These are phyloP conservation scores for Tromatobia lineatoria DNA, from an alignment of 2,888 invertebrate genomes.

Conservation along the genomic window DNA sequence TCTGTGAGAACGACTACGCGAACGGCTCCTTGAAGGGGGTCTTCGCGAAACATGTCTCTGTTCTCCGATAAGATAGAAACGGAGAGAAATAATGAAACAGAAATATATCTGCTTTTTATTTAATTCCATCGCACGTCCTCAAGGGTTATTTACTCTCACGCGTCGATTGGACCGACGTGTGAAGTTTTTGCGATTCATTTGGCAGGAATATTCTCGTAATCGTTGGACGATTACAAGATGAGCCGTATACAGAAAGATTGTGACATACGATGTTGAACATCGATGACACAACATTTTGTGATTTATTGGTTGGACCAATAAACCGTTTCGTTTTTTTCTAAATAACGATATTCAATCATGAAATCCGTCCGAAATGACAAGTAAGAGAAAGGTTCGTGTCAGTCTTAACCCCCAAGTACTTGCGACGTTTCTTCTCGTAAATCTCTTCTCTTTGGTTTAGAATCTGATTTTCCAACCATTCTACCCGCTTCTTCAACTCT, in stretches of 20 bases:
- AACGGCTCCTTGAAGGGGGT: conserved; percentile 21
- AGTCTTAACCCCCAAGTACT: too few relatives aligned
- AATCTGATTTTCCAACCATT: too few relatives aligned
- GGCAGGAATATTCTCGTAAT: neutral
- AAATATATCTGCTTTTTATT: neutral
- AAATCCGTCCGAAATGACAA: too few relatives aligned
- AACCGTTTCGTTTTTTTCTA: too few relatives aligned
- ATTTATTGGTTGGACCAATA: conserved; percentile 59
- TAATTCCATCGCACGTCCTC: neutral
- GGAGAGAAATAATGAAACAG: neutral
- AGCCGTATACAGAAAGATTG: conserved; percentile 9
- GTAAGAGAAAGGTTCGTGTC: too few relatives aligned
- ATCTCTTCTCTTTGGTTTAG: too few relatives aligned
- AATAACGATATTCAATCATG: too few relatives aligned
- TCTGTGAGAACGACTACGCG: conserved; percentile 24
- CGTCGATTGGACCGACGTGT: conserved; percentile 14
- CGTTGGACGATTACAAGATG: conserved; percentile 40
- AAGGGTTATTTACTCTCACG: neutral
- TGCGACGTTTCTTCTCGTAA: too few relatives aligned
- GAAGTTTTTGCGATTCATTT: neutral
- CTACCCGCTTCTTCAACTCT: too few relatives aligned
- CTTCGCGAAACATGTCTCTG: conserved; percentile 9
- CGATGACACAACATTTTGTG: conserved; percentile 39
- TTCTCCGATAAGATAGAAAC: conserved; percentile 4
- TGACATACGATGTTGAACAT: conserved; percentile 40